Evolutionary conservation across 2,888 invertebrate genomes (phyloP), one percentile per base, ranked within the genome.

Genomic region (Augiades crinisus): DNA sequence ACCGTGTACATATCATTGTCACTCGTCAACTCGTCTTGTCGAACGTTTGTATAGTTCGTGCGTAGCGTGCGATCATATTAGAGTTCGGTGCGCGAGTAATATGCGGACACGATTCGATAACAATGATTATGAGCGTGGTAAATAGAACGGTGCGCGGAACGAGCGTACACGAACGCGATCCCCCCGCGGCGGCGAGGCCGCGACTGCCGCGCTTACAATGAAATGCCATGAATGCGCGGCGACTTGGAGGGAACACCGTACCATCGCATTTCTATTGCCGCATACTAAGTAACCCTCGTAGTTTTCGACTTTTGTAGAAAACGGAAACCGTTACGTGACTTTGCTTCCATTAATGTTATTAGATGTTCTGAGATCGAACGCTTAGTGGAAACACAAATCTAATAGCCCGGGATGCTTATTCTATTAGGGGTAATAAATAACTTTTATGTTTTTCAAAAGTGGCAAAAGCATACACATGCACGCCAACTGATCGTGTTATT

Each of bases 1-100:
- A 86, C 88, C 81, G 78, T 78, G 82, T 85, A 81, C 88, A 86
- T 88, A 68, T 77, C 88, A 89, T 88, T 81, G 83, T 88, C 68
- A 85, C 81, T 81, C 72, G 77, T 81, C 77, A 76, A 67, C 75
- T 71, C 62, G 70, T 81, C 75, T 66, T 66, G 63, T 69, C 78
- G 75, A 81, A 78, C 74, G 77, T 72, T 71, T 76, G 68, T 70
- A 60, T 64, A 70, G 75, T 74, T 67, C 68, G 72, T 66, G 60
- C 59, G 60, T 68, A 69, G 67, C 73, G 74, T 71, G 72, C 77
- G 72, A 60, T 74, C 84, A 83, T 83, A 72, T 78, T 84, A 75
- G 67, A 75, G 75, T 74, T 67, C 60, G 67, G 62, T 68, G 64
- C 70, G 69, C 72, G 71, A 65, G 66, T 67, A 69, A 67, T 71